Evolutionary conservation across 2,888 invertebrate genomes (phyloP).

Genomic region (Arctia plantaginis): DNA sequence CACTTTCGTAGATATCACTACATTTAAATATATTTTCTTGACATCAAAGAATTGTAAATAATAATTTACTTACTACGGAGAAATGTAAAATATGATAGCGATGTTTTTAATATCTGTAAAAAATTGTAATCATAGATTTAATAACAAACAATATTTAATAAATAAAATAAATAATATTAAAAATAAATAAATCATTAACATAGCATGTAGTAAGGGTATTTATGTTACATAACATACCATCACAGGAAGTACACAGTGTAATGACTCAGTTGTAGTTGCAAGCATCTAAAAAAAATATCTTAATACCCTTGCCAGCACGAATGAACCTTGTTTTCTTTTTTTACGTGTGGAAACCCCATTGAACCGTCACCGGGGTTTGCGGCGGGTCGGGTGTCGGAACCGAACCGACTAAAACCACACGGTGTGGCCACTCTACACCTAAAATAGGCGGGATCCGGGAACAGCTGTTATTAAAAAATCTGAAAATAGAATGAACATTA

Average conservation of each 20-base stretch:
- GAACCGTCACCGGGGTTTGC: no score
- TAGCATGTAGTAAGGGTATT: neutral
- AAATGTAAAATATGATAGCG: constrained; percentile 52
- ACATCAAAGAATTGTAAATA: neutral
- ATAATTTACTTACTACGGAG: constrained; percentile 28
- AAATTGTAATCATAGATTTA: neutral
- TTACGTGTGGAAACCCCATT: no score
- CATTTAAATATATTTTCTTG: neutral
- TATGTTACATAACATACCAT: no score
- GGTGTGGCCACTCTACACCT: no score
- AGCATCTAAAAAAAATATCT: neutral
- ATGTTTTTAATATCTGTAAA: constrained; percentile 57
- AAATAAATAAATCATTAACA: neutral
- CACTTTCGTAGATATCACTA: neutral
- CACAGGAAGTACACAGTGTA: no score
- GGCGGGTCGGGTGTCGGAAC: no score
- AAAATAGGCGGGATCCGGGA: no score
- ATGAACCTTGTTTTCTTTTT: neutral
- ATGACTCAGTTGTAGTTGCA: no score
- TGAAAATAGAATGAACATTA: constrained; percentile 26
- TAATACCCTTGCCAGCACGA: neutral
- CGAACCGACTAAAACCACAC: no score
- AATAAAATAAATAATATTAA: no score
- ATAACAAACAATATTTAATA: neutral
- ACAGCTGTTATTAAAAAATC: no score